Evolutionary conservation across 2,888 invertebrate genomes (phyloP).

Genomic region (Eristalis pertinax): DNA sequence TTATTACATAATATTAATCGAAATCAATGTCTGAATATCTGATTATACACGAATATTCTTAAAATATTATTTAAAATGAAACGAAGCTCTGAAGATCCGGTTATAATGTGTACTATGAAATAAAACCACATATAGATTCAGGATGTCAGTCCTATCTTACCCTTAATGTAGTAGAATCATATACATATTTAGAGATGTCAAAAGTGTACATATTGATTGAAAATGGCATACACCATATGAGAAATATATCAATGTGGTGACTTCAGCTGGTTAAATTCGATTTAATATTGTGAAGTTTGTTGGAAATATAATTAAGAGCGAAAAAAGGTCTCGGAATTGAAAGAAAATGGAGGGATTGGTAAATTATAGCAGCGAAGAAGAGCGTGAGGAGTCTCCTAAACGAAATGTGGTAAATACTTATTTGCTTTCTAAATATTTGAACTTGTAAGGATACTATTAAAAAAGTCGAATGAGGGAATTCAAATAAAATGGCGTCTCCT

Average conservation of each 20-base stretch:
- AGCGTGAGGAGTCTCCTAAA: conserved; percentile 82
- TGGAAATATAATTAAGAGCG: neutral
- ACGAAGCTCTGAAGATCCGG: too few relatives aligned
- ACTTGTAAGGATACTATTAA: conserved; percentile 26
- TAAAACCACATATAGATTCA: too few relatives aligned
- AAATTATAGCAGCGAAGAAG: conserved; percentile 91
- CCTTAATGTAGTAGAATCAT: too few relatives aligned
- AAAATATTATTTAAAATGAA: too few relatives aligned
- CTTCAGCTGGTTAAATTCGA: neutral
- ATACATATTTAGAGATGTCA: too few relatives aligned
- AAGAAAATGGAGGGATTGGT: conserved; percentile 87
- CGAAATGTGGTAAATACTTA: conserved; percentile 79
- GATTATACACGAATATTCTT: too few relatives aligned
- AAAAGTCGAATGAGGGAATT: conserved; percentile 38
- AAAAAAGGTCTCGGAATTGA: neutral
- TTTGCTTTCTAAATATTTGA: conserved; percentile 10
- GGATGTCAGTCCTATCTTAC: too few relatives aligned
- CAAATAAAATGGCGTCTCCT: conserved; percentile 66
- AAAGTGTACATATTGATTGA: too few relatives aligned
- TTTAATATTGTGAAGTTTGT: neutral
- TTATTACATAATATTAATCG: too few relatives aligned
- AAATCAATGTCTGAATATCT: too few relatives aligned
- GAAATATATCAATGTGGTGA: neutral
- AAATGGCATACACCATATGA: neutral
- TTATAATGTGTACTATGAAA: too few relatives aligned